Evolutionary conservation across 2,888 invertebrate species (phyloP).

Genomic region (Yponomeuta malinellus): DNA sequence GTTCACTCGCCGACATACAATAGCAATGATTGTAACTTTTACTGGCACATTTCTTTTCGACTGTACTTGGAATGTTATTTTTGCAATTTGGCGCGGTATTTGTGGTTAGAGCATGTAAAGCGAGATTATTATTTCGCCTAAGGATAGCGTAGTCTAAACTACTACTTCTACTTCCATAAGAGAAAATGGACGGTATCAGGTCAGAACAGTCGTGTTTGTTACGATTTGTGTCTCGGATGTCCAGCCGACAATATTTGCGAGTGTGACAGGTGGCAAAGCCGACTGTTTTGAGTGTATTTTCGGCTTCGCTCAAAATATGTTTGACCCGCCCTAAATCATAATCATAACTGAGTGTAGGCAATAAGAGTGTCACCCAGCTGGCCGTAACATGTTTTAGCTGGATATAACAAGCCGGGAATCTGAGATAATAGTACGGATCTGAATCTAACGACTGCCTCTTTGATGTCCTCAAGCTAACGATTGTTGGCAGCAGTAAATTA

Average conservation of each 20-base stretch:
- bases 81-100: conserved; percentile 8
- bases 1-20: too few relatives aligned
- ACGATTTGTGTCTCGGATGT: conserved; percentile 1
- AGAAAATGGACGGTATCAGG: not conserved
- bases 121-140: not conserved
- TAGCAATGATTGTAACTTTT: too few relatives aligned
- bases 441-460: not conserved
- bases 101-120: not conserved
- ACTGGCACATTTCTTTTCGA: not conserved
- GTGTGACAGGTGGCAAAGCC: not conserved
- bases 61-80: conserved; percentile 3
- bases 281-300: not conserved
- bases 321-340: not conserved
- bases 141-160: not conserved
- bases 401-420: not conserved
- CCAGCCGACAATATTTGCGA: not conserved
- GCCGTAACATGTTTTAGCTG: not conserved
- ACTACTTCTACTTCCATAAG: not conserved
- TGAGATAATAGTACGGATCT: not conserved
- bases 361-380: not conserved
- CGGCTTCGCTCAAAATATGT: not conserved
- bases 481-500: too few relatives aligned
- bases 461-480: not conserved
- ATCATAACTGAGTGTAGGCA: not conserved
- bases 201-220: not conserved